Percentiles rank a stretch among this genome's conserved stretches.
phyloP scores from a whole-genome alignment of 2,888 invertebrate genomes.

The Agrochola litura region DNA sequence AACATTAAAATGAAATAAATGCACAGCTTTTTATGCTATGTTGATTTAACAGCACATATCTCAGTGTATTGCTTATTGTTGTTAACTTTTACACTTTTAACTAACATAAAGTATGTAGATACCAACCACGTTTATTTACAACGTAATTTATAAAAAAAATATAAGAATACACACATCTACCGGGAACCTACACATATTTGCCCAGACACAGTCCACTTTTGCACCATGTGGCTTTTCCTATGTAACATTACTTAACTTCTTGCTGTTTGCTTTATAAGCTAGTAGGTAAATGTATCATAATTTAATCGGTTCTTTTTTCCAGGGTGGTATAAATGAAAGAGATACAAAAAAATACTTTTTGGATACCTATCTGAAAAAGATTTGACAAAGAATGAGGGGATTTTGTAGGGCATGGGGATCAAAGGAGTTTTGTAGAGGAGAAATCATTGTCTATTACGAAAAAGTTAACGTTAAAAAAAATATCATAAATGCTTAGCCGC shows the following conservation, averaged over 20 bases:
- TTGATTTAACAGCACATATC: neutral
- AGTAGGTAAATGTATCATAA: constrained; percentile 55
- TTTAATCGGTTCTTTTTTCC: constrained; percentile 78
- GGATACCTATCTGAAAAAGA: constrained; percentile 63
- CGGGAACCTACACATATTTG: too few species aligned
- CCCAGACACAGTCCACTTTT: neutral
- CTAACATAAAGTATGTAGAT: neutral
- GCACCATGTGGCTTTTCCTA: constrained; percentile 38
- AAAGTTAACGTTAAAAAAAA: constrained; percentile 53
- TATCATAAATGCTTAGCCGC: constrained; percentile 79
- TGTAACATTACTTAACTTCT: constrained; percentile 30
- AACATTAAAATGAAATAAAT: neutral
- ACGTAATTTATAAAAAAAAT: too few species aligned
- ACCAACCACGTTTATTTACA: neutral
- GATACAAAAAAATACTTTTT: constrained; percentile 51
- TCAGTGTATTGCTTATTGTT: neutral
- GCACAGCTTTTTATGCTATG: neutral
- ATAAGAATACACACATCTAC: neutral
- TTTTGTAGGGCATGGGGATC: constrained; percentile 30
- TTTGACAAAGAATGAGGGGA: constrained; percentile 45
- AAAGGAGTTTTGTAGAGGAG: constrained; percentile 47
- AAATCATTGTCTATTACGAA: constrained; percentile 41
- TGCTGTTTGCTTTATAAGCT: constrained; percentile 54
- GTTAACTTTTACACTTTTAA: neutral
- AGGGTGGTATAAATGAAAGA: constrained; percentile 86